phyloP scores from a whole-genome alignment of 2,113 vertebrate species.

The Callionymus lyra region DNA sequence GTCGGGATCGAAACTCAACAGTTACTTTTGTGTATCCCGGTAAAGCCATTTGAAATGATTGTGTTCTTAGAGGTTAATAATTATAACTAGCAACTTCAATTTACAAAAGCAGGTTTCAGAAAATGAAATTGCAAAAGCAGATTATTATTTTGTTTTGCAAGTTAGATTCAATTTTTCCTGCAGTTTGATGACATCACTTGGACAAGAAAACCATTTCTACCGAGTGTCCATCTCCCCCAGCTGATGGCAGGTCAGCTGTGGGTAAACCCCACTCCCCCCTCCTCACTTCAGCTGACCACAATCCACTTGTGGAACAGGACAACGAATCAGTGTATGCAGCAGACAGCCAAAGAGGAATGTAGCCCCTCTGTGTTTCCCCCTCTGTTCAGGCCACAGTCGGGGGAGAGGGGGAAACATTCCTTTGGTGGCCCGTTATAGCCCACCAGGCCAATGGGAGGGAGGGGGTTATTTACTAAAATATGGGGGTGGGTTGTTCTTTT shows the following conservation, averaged over 20 bases:
- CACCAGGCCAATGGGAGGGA: conserved; percentile 33
- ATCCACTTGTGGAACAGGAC: conserved; percentile 21
- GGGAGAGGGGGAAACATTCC: conserved; percentile 44
- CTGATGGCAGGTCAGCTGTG: conserved; percentile 55
- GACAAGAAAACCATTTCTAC: not conserved
- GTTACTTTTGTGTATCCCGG: too few relatives aligned
- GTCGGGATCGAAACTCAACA: too few relatives aligned
- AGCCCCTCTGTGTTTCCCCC: conserved; percentile 19
- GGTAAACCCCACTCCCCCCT: conserved; percentile 23
- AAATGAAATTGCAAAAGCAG: too few relatives aligned
- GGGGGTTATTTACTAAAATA: conserved; percentile 19
- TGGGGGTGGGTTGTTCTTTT: conserved; percentile 36
- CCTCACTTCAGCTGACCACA: conserved; percentile 38
- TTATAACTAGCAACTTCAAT: too few relatives aligned
- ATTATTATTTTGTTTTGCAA: too few relatives aligned
- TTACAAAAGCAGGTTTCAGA: too few relatives aligned
- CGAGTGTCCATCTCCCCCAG: conserved; percentile 16
- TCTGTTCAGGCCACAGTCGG: conserved; percentile 18
- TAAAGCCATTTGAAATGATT: too few relatives aligned
- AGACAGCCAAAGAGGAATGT: conserved; percentile 43
- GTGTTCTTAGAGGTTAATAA: too few relatives aligned
- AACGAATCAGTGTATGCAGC: conserved; percentile 30
- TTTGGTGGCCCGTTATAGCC: conserved; percentile 53
- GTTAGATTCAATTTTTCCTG: too few relatives aligned
- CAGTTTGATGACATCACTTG: too few relatives aligned